These are phyloP conservation scores for Mormyrus iriodes DNA, from an alignment of 2,113 vertebrate species.

Conservation along the genomic window DNA sequence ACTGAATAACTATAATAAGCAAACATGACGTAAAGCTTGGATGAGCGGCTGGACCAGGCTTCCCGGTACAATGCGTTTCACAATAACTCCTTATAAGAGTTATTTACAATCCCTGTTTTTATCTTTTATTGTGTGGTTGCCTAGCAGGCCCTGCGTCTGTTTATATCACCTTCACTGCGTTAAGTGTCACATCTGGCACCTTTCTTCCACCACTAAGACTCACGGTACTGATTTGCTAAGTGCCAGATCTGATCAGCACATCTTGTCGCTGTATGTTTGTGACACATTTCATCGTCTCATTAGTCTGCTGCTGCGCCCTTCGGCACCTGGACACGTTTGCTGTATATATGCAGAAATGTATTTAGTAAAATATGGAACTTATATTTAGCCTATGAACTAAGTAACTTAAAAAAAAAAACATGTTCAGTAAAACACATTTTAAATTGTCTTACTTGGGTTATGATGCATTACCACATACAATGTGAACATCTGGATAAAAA, in stretches of 20 bases:
- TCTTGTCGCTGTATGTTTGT: not conserved
- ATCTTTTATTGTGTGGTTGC: slow-evolving; percentile 5
- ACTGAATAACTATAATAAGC: slow-evolving; percentile 6
- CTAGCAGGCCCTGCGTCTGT: not conserved
- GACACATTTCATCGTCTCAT: not conserved
- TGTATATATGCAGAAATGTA: not conserved
- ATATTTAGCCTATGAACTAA: not conserved
- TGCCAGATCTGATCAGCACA: not conserved
- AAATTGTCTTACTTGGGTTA: not conserved
- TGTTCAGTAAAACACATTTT: not conserved
- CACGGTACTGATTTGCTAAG: not conserved
- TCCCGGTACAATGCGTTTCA: not conserved
- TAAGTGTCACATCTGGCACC: not conserved
- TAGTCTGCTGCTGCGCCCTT: not conserved
- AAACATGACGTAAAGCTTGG: slow-evolving; percentile 11
- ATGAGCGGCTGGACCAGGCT: not conserved
- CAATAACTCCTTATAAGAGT: not conserved
- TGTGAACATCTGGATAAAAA: not conserved
- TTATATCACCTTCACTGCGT: not conserved
- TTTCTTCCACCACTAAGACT: not conserved
- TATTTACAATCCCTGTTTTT: not conserved
- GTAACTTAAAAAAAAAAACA: not conserved
- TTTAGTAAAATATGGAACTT: not conserved
- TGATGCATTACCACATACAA: not conserved
- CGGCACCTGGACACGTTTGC: not conserved